Evolutionary conservation across 2,888 invertebrate genomes (phyloP), one percentile per base, ranked within the genome.

Genomic region (Cheilosia grossa): DNA sequence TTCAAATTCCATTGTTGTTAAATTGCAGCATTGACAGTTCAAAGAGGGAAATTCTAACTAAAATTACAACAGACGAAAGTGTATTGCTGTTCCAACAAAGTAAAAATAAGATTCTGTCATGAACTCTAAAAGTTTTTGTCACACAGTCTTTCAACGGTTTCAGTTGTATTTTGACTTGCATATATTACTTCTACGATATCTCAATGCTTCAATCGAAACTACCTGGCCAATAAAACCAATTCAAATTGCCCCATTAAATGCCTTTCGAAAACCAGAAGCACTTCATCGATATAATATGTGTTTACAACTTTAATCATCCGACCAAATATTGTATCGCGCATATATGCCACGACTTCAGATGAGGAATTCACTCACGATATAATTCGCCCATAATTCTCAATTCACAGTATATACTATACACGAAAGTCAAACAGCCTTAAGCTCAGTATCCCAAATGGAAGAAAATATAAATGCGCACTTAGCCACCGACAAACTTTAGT

Each of bases 361-460:
- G 27, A 10, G 19, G 59, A 79, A 37, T 21, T 9, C 44, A 54
- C 44, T 58, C 53, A 19, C 10, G 42, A 17, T 30, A 53, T 63
- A 82, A 78, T 58, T 73, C 63, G 56, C 44, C 67, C 73, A 73
- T 54, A 63, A 73, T 27, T 69, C 59, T 33, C 44, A 51, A 53
- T 63, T 6, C 21, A 47, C n/a, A 13, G 37, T 13, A 37, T 37
- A 13, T 4, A 37, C 9, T 10, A 13, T 27, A 75, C 51, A 75
- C 15, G 59, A 51, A 75, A 75, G 75, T 27, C 59, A 67, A 74
- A 75, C 51, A 59, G 75, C 66, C 59, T 72, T 73, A 78, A 82
- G 79, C 82, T 73, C 58, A 73, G 79, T 78, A 59, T 37, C 51
- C 21, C 42, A 21, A 53, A 67, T 17, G 64, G 63, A 69, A n/a